Base-by-base conservation (phyloP, 1,140 invertebrate species). In the Drosophila sp. region DNA sequence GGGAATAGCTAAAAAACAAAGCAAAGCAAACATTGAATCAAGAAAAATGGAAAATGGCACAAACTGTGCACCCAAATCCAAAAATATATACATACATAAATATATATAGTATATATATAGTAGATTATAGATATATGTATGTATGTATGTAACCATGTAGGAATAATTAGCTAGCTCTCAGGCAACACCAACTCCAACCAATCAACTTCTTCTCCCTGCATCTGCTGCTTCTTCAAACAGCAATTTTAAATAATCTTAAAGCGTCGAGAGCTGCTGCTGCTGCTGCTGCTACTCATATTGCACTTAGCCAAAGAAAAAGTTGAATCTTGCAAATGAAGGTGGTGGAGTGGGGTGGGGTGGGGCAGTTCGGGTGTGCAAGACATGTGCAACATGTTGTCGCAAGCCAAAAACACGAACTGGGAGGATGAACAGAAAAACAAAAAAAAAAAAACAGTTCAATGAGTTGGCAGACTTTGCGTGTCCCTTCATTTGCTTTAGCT, bases 381-480 rank as follows among this genome's bases (percentile, higher is more conserved):
- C 82, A 86, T 86, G 76, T 86, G 83, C 83, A 86, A 87, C 83
- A 86, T 72, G 83, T 87, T 87, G 83, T 86, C 72, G 82, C 79
- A 76, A 82, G 47, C 79, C 66, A 56, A 64, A 72, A 69, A 54
- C 44, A 44, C 8, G 17, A 44, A 57, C 33, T n/a, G 32, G 17
- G 5, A 38, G 17, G 5, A 38, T 17, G n/a, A 58, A 33, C 5
- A 38, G 6, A 41, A 57, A 33, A 57, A 33, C 10, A 33, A 47
- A 6, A 47, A 47, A 17, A 56, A 38, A 72, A 65, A 65, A 83
- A 76, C 69, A 76, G 69, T 89, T 89, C 84, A 89, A 80, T 77
- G 65, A 86, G 65, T 72, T 78, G 74, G 50, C n/a, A 66, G 44
- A 27, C 72, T 64, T 69, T 77, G 75, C 69, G 80, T 68, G 72